A percentile compares a stretch with the other conserved stretches of the same genome.
Conservation (phyloP, 30 jellyfish, hydroid and myxozoan species). For the Aurelia aurita complex sp. Pacific region DNA sequence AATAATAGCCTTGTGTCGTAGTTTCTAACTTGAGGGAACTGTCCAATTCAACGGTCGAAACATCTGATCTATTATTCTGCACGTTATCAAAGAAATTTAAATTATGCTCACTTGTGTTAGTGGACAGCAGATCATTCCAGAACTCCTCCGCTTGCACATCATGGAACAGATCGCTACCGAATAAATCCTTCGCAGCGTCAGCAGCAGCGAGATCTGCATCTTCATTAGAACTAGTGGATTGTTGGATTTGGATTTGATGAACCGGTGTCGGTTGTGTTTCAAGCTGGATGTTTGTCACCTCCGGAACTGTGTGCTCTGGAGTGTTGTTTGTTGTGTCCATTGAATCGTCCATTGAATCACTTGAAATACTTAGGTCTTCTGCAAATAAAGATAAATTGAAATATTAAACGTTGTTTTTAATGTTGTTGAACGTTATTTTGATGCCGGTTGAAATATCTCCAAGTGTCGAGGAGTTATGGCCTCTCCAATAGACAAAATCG, state of each 20-base stretch:
- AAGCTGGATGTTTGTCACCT: conserved; percentile 59
- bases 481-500: too few relatives aligned
- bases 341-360: conserved; percentile 97
- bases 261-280: conserved; percentile 49
- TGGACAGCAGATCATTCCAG: conserved; percentile 91
- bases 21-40: conserved; percentile 83
- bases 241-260: conserved; percentile 42
- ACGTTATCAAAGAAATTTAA: conserved; percentile 71
- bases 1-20: conserved; percentile 65
- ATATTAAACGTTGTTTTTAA: neutral
- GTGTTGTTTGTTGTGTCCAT: conserved; percentile 90
- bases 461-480: too few relatives aligned
- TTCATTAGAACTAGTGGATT: conserved; percentile 42
- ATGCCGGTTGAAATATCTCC: neutral
- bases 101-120: conserved; percentile 88
- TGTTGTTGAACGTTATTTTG: neutral
- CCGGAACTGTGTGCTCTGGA: conserved; percentile 98
- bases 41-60: conserved; percentile 75
- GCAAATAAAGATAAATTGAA: conserved; percentile 1
- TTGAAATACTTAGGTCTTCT: conserved; percentile 91
- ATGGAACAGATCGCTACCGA: conserved; percentile 91
- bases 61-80: conserved; percentile 68
- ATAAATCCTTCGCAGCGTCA: conserved; percentile 95
- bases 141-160: conserved; percentile 96
- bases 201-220: conserved; percentile 91